Evolutionary conservation across 30 jellyfish, hydroid and myxozoan species (phyloP).

Genomic region (Aurelia coerulea): DNA sequence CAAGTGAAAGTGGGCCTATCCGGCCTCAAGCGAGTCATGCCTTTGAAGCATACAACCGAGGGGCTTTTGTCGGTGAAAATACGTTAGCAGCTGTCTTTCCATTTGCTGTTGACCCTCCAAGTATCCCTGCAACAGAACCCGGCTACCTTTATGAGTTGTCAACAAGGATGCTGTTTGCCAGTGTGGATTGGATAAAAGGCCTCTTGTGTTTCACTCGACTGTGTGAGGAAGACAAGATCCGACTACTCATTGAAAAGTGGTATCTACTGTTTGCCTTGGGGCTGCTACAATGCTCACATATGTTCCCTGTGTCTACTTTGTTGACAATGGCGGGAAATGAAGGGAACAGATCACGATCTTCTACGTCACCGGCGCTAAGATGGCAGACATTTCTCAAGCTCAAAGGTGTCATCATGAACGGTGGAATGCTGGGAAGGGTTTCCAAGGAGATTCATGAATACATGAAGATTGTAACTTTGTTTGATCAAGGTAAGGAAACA

Average conservation of each 20-base stretch:
- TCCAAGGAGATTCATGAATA: constrained; percentile 84
- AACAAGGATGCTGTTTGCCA: constrained; percentile 90
- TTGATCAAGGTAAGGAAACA: constrained; percentile 84
- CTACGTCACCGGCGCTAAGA: constrained; percentile 45
- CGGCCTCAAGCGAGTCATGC: constrained; percentile 74
- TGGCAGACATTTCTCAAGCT: constrained; percentile 92
- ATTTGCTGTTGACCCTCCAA: constrained; percentile 87
- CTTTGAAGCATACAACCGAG: constrained; percentile 51
- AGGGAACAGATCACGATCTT: constrained; percentile 15
- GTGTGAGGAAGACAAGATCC: constrained; percentile 80
- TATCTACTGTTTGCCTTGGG: constrained; percentile 89
- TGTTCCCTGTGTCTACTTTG: constrained; percentile 98
- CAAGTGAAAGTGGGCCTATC: constrained; percentile 53
- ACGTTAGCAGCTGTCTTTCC: constrained; percentile 56
- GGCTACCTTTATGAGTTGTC: constrained; percentile 96
- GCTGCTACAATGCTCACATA: constrained; percentile 87
- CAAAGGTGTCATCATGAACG: constrained; percentile 88
- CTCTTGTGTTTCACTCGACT: constrained; percentile 79
- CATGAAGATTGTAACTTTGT: constrained; percentile 92
- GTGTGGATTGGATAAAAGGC: constrained; percentile 97
- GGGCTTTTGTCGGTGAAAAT: constrained; percentile 28
- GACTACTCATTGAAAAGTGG: constrained; percentile 89
- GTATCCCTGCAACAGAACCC: constrained; percentile 86
- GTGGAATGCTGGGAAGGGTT: constrained; percentile 76
- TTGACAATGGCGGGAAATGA: constrained; percentile 78